Conservation (phyloP, 2,113 vertebrate genomes). For the Salvelinus namaycush region DNA sequence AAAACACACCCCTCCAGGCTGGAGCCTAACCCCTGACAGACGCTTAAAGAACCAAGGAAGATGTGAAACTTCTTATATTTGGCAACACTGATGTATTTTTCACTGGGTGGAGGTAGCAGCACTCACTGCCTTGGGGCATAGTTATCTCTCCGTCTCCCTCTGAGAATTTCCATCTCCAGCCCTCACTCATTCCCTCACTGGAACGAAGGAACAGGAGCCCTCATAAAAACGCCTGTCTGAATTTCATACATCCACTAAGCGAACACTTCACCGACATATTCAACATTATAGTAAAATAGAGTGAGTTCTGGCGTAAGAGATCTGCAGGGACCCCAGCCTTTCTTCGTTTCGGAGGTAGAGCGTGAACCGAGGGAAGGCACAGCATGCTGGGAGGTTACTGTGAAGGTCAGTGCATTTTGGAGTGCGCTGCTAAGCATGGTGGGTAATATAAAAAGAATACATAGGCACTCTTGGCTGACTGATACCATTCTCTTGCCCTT, state of each 20-base stretch:
- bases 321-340: conserved; percentile 44
- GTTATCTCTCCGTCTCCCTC: conserved; percentile 28
- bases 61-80: conserved; percentile 32
- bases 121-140: conserved; percentile 35
- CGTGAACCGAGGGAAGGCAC: conserved; percentile 30
- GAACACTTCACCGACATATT: conserved; percentile 28
- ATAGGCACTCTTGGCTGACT: conserved; percentile 23
- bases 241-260: conserved; percentile 8
- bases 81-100: conserved; percentile 19
- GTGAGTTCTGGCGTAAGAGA: conserved; percentile 35
- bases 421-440: conserved; percentile 31
- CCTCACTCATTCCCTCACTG: conserved; percentile 15
- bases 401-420: conserved; percentile 52
- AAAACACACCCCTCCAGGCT: conserved; percentile 51
- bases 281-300: conserved; percentile 16
- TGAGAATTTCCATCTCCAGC: neutral
- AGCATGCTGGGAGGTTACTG: conserved; percentile 47
- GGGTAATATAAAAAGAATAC: conserved; percentile 15
- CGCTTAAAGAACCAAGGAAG: conserved; percentile 37
- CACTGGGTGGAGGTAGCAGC: conserved; percentile 30
- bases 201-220: conserved; percentile 22
- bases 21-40: conserved; percentile 39
- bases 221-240: conserved; percentile 24
- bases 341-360: conserved; percentile 37
- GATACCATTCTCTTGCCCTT: neutral